Conservation (phyloP, 2,113 vertebrate species). For the Capreolus pygargus region DNA sequence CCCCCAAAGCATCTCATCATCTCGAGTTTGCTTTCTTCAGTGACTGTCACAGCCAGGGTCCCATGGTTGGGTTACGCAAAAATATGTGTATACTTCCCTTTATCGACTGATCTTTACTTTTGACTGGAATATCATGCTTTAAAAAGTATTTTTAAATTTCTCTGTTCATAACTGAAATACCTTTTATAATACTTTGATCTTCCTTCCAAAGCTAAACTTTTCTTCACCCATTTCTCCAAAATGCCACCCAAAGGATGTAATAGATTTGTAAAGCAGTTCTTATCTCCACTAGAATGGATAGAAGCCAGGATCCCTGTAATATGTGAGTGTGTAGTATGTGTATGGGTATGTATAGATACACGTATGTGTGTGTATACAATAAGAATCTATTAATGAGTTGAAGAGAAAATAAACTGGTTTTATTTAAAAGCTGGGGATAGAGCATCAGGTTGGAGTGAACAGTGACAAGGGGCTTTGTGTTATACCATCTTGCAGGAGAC, state of each 20-base stretch:
- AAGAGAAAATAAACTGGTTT: not conserved
- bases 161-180: not conserved
- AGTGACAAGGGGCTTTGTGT: not conserved
- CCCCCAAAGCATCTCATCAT: not conserved
- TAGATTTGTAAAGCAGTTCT: not conserved
- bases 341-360: not conserved
- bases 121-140: not conserved
- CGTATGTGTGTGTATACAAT: not conserved
- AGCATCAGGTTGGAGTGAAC: not conserved
- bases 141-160: not conserved
- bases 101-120: not conserved
- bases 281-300: not conserved
- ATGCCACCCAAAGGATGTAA: not conserved
- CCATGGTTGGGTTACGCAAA: not conserved
- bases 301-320: not conserved
- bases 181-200: not conserved
- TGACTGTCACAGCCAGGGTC: fast-evolving
- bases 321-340: not conserved
- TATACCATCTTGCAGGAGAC: not conserved
- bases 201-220: not conserved
- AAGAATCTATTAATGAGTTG: not conserved
- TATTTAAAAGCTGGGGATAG: not conserved
- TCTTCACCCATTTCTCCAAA: not conserved
- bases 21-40: not conserved
- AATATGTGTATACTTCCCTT: not conserved